These are phyloP conservation scores for rat (Rattus norvegicus) DNA, from an alignment of 2,113 vertebrate species.

Conservation along the genomic window GRCr8 NC_086031.1:69994501-69995000, in stretches of 20 bases:
- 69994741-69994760: constrained; percentile 58
- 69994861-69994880: neutral
- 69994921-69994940: constrained; percentile 43
- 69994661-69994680: neutral
- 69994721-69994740: constrained; percentile 47
- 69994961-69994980: constrained; percentile 62
- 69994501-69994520: neutral
- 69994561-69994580: constrained; percentile 57
- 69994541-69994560: constrained; percentile 41
- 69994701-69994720: neutral
- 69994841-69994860: constrained; percentile 29
- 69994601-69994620: constrained; percentile 14
- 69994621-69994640: constrained; percentile 26
- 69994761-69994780: constrained; percentile 57
- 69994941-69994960: constrained; percentile 66
- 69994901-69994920: constrained; percentile 49
- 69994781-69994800: constrained; percentile 47
- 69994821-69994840: constrained; percentile 43
- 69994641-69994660: neutral
- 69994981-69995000: constrained; percentile 54
- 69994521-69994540: constrained; percentile 23
- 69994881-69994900: constrained; percentile 26
- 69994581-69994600: constrained; percentile 24
- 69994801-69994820: constrained; percentile 20
- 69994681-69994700: neutral